A percentile compares a stretch with the other conserved stretches of the same genome.
Evolutionary conservation across 1,140 invertebrate genomes (phyloP).

Genomic region (Reticulitermes speratus): DNA sequence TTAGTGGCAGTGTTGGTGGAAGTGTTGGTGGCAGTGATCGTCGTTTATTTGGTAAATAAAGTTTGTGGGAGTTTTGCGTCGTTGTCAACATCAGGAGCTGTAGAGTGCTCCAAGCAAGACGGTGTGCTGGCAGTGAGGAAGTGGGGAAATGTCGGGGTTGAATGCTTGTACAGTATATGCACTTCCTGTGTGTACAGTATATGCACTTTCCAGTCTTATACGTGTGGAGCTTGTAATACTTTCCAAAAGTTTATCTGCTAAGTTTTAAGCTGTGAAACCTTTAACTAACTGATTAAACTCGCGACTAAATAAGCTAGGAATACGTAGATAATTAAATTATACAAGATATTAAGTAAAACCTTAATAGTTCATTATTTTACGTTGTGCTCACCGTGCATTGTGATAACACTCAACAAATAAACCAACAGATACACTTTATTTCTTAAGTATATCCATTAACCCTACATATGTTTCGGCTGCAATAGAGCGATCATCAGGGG

Average conservation of each 20-base stretch:
- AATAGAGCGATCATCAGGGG: too few relatives aligned
- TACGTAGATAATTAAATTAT: too few relatives aligned
- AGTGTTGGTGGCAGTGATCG: not conserved
- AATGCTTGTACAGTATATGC: not conserved
- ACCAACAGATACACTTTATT: too few relatives aligned
- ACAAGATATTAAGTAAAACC: too few relatives aligned
- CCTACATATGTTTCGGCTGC: too few relatives aligned
- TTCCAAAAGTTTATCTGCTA: not conserved
- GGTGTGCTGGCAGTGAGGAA: not conserved
- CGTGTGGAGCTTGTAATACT: not conserved
- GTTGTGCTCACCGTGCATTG: too few relatives aligned
- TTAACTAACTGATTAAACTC: too few relatives aligned
- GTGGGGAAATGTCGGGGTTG: not conserved
- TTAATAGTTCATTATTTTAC: too few relatives aligned
- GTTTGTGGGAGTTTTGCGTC: not conserved
- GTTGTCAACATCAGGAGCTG: not conserved
- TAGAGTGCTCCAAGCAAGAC: not conserved
- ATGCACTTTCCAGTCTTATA: not conserved
- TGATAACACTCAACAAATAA: too few relatives aligned
- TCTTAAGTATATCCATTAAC: too few relatives aligned
- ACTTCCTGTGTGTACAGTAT: not conserved
- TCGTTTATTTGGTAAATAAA: constrained; percentile 10
- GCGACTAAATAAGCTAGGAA: too few relatives aligned
- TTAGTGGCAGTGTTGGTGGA: not conserved
- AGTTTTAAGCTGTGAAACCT: too few relatives aligned